Evolutionary conservation across 2,797 vertebrate species (phyloP).

Genomic region (Gambelia wislizenii): DNA sequence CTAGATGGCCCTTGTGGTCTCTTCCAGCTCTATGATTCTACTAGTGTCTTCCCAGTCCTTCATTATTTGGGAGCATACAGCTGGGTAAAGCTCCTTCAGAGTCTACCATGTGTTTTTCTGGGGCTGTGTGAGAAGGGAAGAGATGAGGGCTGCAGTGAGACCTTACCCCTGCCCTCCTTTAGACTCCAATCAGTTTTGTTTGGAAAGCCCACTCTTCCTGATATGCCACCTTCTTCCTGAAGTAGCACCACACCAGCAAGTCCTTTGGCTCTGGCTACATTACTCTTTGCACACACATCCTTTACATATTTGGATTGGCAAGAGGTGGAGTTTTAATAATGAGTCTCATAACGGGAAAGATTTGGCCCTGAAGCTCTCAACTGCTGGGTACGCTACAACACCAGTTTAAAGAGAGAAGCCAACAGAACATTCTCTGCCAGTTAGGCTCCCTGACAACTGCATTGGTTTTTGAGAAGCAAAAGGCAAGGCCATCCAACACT

Average conservation of each 20-base stretch:
- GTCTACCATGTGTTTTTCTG: background rate
- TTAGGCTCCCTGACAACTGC: background rate
- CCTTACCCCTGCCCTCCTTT: too few species aligned
- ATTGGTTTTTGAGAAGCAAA: background rate
- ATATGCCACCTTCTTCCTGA: background rate
- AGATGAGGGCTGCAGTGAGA: background rate
- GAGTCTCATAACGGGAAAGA: background rate
- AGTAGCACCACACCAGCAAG: background rate
- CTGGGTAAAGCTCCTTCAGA: background rate
- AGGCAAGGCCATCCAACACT: background rate
- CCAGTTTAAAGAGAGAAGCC: background rate
- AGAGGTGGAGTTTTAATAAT: background rate
- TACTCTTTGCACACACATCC: background rate
- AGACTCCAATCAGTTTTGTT: background rate
- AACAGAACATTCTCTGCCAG: too few species aligned
- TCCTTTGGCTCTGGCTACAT: too few species aligned
- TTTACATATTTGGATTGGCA: background rate
- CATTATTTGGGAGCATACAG: background rate
- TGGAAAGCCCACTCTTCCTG: too few species aligned
- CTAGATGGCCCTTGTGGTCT: too few species aligned
- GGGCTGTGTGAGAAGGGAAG: background rate
- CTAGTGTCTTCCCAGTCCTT: background rate
- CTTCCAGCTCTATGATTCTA: too few species aligned
- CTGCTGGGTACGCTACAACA: background rate
- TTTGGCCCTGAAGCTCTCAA: too few species aligned